Conservation (phyloP, 1,140 invertebrate genomes). For the Daktulosphaira vitifoliae region DNA sequence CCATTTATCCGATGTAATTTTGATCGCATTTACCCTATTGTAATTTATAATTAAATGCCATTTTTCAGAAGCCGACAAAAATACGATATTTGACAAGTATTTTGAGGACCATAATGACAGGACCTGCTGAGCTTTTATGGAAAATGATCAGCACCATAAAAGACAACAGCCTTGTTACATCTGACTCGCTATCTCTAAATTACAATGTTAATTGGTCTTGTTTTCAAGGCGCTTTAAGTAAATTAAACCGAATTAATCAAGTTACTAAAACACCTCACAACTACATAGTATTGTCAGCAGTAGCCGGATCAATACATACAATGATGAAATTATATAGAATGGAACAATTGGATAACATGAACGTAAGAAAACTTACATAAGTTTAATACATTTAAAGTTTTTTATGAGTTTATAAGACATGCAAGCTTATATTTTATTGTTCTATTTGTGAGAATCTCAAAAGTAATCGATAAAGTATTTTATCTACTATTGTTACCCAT, state of each 20-base stretch:
- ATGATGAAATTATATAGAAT: constrained; percentile 47
- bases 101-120: constrained; percentile 8
- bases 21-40: too few relatives aligned
- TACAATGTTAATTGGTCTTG: constrained; percentile 23
- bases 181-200: not conserved
- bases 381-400: too few relatives aligned
- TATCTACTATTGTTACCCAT: too few relatives aligned
- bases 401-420: too few relatives aligned
- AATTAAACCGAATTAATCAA: constrained; percentile 42
- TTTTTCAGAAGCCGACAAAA: constrained; percentile 6
- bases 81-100: constrained; percentile 20
- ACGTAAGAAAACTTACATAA: constrained; percentile 40
- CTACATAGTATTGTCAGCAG: constrained; percentile 49
- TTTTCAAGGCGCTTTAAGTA: constrained; percentile 38
- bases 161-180: not conserved
- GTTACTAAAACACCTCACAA: constrained; percentile 49
- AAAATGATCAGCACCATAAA: constrained; percentile 7
- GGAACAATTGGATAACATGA: constrained; percentile 47
- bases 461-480: too few relatives aligned
- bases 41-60: not conserved
- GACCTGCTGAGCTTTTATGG: constrained; percentile 13
- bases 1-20: constrained; percentile 2
- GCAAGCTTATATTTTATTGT: too few relatives aligned
- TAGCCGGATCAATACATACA: constrained; percentile 47
- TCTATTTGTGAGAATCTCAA: too few relatives aligned